Base-by-base conservation (phyloP, 1,140 invertebrate genomes). In the Leucophenga varia region DNA sequence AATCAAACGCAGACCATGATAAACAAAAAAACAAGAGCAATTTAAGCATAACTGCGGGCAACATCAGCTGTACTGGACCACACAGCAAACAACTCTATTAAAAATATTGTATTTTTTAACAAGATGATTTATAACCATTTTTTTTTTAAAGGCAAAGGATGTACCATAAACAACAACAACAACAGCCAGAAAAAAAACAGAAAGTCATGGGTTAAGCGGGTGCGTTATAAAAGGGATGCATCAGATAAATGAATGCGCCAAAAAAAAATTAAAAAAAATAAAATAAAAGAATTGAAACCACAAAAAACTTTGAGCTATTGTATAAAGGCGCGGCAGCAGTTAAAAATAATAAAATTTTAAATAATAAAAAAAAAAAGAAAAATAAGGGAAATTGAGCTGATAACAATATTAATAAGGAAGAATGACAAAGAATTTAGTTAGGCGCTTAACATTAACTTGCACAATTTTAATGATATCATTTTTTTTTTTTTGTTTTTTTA, bases 161-260 rank as follows among this genome's bases (percentile, higher is more conserved):
- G 40, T 52, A 49, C 45, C 19, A 28, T 35, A 49, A 49, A 44
- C n/a, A n/a, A n/a, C n/a, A n/a, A n/a, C n/a, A n/a, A n/a, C n/a
- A n/a, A n/a, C n/a, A n/a, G n/a, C 19, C 36, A 31, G 34, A 21
- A 55, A 43, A 55, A 49, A 38, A 52, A 48, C 51, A 57, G 58
- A 61, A 63, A 63, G 49, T 48, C 55, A 65, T 63, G 52, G 63
- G 56, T 63, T 63, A 65, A 65, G 63, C 63, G 63, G 63, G 63
- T 41, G 39, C 40, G 32, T 37, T 22, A 12, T 4, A 12, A 42
- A 22, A 49, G 54, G 47, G 46, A 52, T 47, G 37, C 20, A 20
- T 22, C 41, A 59, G 64, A 65, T 59, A 61, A 65, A 65, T 63
- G 64, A 67, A 46, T 25, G 32, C 21, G 37, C 46, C 17, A 40